A percentile compares a stretch with the other conserved stretches of the same genome.
These are phyloP conservation scores for Dascillus cervinus DNA, from an alignment of 2,888 invertebrate genomes.

Conservation along the genomic window DNA sequence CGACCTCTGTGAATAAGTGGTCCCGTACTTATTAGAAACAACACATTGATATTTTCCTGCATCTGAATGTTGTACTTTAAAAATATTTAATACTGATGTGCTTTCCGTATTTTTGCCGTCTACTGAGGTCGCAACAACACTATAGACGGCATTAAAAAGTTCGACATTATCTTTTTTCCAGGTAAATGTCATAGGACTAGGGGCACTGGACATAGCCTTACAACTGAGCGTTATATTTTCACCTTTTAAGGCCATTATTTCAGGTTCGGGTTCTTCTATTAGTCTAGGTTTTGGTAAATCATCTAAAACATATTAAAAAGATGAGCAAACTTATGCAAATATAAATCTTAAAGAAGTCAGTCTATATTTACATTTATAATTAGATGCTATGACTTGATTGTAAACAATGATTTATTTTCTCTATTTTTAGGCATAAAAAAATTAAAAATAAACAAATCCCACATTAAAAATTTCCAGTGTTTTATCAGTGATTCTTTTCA, in stretches of 20 bases:
- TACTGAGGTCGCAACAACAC: conserved; percentile 40
- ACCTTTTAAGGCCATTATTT: conserved; percentile 82
- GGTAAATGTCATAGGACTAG: conserved; percentile 66
- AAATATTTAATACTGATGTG: conserved; percentile 65
- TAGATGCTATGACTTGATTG: no score
- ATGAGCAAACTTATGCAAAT: background rate
- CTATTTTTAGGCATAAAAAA: no score
- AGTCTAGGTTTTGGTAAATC: conserved; percentile 83
- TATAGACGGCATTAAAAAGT: conserved; percentile 34
- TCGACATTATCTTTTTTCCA: conserved; percentile 85
- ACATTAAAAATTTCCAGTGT: no score
- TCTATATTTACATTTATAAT: conserved; percentile 4
- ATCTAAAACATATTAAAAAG: conserved; percentile 37
- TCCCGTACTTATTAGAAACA: conserved; percentile 81
- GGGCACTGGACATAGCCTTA: conserved; percentile 71
- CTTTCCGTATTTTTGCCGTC: conserved; percentile 56
- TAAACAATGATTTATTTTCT: no score
- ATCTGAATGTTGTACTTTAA: conserved; percentile 69
- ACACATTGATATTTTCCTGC: conserved; percentile 91
- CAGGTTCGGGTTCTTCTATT: conserved; percentile 70
- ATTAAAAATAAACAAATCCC: no score
- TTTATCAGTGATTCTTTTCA: no score
- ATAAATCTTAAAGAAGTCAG: background rate
- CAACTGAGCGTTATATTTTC: conserved; percentile 76
- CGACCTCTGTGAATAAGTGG: conserved; percentile 80